Evolutionary conservation across 2,113 vertebrate genomes (phyloP), one percentile per base, ranked within the genome.

Genomic region (Gambusia holbrooki): DNA sequence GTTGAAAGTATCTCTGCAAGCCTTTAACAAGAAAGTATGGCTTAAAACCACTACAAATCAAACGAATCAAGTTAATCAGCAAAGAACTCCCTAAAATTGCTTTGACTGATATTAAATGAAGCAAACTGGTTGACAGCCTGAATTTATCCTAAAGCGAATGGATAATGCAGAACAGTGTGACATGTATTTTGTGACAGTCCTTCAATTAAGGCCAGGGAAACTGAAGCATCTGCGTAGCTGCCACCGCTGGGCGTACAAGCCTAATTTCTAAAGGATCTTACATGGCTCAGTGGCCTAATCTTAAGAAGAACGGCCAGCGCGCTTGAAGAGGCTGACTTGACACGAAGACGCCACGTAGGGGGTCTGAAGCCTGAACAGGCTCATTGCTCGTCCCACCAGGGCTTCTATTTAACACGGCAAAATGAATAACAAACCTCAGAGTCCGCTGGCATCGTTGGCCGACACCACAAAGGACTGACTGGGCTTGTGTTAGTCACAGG

Each of bases 271-370:
- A 69, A 30, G 51, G 40, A n/a, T 74, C 58, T 78, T 73, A 60
- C 70, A 75, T 6, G 54, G 62, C 67, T 54, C 32, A 12, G 30
- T 65, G 68, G 71, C 81, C 63, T 87, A 84, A 87, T 91, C 74
- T 80, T 51, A 66, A 40, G 74, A 87, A 30, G 72, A 73, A 77
- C 62, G 82, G 81, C 68, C 69, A 76, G 74, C 22, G 66, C 58
- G 81, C 86, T 85, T 73, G 87, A 87, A 90, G 79, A 82, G 73
- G 40, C 54, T 69, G 82, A 76, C 82, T 70, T 84, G 69, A 85
- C 73, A 77, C 68, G 48, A 29, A 63, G 66, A 74, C 37, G 60
- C 30, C 66, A 28, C 25, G 69, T 37, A 45, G 69, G 30, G 72
- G 70, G 71, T n/a, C 69, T 4, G n/a, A 73, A 71, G 71, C 29